Evolutionary conservation across 2,113 vertebrate genomes (phyloP).

Genomic region (Rhodinocichla rosea): DNA sequence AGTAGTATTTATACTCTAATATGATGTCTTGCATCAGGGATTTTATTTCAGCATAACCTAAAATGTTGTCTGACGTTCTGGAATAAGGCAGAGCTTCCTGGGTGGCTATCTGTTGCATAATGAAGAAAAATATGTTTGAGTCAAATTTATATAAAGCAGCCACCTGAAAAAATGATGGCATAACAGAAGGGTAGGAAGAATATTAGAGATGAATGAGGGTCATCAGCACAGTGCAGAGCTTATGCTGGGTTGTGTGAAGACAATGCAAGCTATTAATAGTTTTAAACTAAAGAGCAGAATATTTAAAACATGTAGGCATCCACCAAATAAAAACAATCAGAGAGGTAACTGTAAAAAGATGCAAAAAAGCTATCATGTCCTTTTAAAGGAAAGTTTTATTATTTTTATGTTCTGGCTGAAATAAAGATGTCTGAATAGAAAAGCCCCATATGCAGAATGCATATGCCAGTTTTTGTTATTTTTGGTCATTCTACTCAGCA

Average conservation of each 20-base stretch:
- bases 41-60: background rate
- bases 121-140: background rate
- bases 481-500: background rate
- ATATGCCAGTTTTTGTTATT: background rate
- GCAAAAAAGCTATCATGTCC: background rate
- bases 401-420: background rate
- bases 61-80: background rate
- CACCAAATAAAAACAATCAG: background rate
- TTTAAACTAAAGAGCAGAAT: background rate
- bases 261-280: background rate
- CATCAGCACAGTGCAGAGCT: background rate
- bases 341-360: background rate
- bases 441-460: background rate
- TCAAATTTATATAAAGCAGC: background rate
- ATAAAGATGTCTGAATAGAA: background rate
- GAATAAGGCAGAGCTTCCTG: background rate
- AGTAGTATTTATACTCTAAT: background rate
- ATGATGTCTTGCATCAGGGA: fast-evolving
- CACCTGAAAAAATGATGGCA: background rate
- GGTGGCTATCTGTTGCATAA: background rate
- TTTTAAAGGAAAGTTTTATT: background rate
- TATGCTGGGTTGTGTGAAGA: background rate
- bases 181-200: background rate
- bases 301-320: background rate
- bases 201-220: background rate